Evolutionary conservation across 2,888 invertebrate species (phyloP).

Genomic region (Cenopis cana): DNA sequence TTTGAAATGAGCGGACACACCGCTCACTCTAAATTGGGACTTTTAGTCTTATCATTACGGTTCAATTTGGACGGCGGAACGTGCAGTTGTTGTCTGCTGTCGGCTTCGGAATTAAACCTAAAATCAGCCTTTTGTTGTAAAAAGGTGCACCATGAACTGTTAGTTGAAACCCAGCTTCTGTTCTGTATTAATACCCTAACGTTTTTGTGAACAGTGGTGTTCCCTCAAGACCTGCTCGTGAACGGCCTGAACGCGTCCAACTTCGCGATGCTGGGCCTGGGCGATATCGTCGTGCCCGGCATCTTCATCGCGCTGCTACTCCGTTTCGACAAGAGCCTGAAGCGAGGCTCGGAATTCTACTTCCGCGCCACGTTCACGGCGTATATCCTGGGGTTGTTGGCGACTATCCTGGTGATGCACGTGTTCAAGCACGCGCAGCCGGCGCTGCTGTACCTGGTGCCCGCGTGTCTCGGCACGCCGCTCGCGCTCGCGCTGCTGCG

Average conservation of each 20-base stretch:
- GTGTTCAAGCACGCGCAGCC: slow-evolving; percentile 99
- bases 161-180: too few species aligned
- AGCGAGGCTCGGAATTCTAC: slow-evolving; percentile 92
- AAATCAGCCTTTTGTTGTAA: too few species aligned
- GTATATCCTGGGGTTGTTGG: slow-evolving; percentile 96
- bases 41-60: too few species aligned
- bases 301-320: slow-evolving; percentile 99
- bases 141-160: too few species aligned
- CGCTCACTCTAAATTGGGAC: too few species aligned
- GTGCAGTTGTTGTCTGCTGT: too few species aligned
- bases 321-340: slow-evolving; percentile 96
- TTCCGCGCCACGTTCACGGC: slow-evolving; percentile 96
- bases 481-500: slow-evolving; percentile 93
- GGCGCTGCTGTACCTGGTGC: slow-evolving; percentile 98
- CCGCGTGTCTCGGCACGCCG: slow-evolving; percentile 97
- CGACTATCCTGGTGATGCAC: slow-evolving; percentile 99
- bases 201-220: slow-evolving; percentile 90
- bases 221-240: slow-evolving; percentile 98
- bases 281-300: slow-evolving; percentile 99
- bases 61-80: too few species aligned
- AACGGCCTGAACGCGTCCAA: slow-evolving; percentile 96
- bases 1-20: too few species aligned
- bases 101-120: too few species aligned
- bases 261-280: slow-evolving; percentile 99
- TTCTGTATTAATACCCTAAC: neutral